These are phyloP conservation scores for Steatocranus sp. DNA, from an alignment of 2,797 vertebrate genomes.

Conservation along the genomic window DNA sequence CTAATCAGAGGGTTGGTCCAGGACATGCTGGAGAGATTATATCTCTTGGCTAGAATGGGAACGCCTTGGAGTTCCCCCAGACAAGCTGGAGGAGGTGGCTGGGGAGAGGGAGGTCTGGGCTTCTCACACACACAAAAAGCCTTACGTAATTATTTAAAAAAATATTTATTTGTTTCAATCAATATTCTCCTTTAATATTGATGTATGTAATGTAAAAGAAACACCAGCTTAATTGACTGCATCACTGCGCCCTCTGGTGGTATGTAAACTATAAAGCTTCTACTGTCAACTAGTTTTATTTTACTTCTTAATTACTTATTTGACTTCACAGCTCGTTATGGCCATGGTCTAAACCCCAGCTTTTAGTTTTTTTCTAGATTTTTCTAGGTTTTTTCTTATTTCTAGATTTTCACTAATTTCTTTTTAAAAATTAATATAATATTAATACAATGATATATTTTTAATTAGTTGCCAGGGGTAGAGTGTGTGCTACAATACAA, in stretches of 20 bases:
- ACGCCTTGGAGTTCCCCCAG: background rate
- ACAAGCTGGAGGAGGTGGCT: background rate
- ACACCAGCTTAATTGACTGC: background rate
- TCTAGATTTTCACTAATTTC: background rate
- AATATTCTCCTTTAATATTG: background rate
- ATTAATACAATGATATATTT: background rate
- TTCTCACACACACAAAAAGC: background rate
- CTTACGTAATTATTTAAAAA: background rate
- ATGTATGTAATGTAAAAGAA: background rate
- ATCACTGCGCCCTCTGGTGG: background rate
- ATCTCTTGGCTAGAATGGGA: background rate
- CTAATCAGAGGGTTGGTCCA: background rate
- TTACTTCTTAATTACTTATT: background rate
- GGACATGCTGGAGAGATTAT: background rate
- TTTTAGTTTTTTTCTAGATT: background rate
- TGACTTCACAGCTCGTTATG: background rate
- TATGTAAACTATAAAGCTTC: background rate
- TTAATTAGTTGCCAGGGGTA: background rate
- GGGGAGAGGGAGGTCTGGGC: background rate
- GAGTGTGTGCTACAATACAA: background rate
- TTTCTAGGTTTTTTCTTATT: no score
- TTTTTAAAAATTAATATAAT: background rate
- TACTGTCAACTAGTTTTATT: background rate
- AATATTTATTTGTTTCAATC: background rate
- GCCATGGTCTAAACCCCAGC: background rate